A percentile compares a stretch with the other conserved stretches of the same genome.
Conservation (phyloP, 2,888 invertebrate species). For the Microctonus brassicae region DNA sequence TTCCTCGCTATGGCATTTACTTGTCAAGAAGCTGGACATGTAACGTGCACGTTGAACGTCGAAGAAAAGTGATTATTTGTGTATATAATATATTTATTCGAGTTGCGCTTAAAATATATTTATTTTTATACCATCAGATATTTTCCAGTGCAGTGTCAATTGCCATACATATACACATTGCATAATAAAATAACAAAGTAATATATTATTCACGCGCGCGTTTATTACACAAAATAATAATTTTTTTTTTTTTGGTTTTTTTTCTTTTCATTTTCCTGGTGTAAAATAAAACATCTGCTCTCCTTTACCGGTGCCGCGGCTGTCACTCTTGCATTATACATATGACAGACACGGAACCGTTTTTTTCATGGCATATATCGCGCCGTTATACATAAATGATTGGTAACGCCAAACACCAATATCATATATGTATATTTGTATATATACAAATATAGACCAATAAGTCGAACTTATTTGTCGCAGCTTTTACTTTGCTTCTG, state of each 20-base stretch:
- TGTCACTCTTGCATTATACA: background rate
- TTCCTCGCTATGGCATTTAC: background rate
- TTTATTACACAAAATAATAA: no score
- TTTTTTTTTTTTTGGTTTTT: background rate
- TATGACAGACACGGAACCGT: slow-evolving; percentile 1
- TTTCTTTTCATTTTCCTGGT: background rate
- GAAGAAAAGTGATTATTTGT: no score
- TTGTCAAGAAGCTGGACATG: background rate
- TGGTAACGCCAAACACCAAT: background rate
- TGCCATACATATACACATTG: no score
- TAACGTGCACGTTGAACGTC: background rate
- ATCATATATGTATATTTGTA: no score
- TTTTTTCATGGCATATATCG: background rate
- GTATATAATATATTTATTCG: no score
- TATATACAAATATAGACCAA: no score
- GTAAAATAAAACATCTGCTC: background rate
- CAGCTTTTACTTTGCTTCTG: background rate
- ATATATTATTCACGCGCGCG: no score
- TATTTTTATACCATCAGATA: no score
- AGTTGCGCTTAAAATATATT: background rate
- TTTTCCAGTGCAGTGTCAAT: no score
- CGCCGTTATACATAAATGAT: slow-evolving; percentile 10
- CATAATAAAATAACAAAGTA: no score
- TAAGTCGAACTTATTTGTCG: background rate
- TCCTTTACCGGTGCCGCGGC: background rate